Percentiles rank a stretch among this genome's conserved stretches.
phyloP scores from a whole-genome alignment of 2,113 vertebrate species.

The Bufo bufo region DNA sequence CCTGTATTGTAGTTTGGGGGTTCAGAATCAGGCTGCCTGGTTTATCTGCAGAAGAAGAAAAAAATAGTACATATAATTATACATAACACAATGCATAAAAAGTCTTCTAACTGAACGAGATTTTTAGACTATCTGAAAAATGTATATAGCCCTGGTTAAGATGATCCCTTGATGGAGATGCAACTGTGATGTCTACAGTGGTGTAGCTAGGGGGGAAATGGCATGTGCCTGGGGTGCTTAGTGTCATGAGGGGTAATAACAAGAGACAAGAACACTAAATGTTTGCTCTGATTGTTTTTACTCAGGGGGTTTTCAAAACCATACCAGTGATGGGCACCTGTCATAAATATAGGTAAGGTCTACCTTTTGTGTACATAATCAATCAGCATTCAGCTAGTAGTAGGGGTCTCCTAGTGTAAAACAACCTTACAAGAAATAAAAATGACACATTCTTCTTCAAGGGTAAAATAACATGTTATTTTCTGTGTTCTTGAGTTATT shows the following conservation, averaged over 20 bases:
- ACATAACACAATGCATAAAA: background rate
- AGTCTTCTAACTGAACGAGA: background rate
- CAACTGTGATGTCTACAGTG: background rate
- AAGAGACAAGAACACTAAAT: no score
- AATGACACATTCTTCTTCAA: background rate
- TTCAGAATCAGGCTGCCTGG: slow-evolving; percentile 85
- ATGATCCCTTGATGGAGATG: background rate
- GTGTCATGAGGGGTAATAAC: background rate
- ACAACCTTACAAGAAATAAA: background rate
- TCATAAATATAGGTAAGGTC: background rate
- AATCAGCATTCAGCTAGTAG: background rate
- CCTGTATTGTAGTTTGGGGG: slow-evolving; percentile 73
- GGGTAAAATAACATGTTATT: background rate
- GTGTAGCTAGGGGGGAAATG: background rate
- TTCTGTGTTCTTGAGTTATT: background rate
- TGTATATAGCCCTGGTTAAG: no score
- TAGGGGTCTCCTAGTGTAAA: background rate
- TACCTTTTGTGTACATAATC: background rate
- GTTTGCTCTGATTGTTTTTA: no score
- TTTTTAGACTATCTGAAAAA: background rate
- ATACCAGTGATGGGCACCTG: background rate
- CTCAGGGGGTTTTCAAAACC: no score
- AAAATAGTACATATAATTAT: slow-evolving; percentile 45
- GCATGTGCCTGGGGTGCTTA: background rate
- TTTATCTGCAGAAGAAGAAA: slow-evolving; percentile 82